Conservation (phyloP, 2,888 invertebrate species). For the Latrodectus hesperus region DNA sequence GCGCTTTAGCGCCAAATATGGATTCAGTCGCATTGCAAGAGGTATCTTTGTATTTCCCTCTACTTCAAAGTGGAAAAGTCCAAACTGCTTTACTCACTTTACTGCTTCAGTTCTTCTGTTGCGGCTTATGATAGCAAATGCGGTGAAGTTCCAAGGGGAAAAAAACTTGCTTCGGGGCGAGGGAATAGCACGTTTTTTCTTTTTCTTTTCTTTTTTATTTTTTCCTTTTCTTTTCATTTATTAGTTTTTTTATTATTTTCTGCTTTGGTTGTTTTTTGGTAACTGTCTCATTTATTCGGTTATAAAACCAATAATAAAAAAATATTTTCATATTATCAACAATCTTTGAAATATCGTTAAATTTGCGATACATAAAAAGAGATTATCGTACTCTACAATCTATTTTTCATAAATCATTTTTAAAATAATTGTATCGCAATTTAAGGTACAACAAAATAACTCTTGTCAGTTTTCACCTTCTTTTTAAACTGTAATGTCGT, state of each 20-base stretch:
- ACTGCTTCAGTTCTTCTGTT: constrained; percentile 28
- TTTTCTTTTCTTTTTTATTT: constrained; percentile 13
- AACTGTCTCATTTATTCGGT: no score
- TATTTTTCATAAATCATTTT: no score
- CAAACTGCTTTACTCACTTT: constrained; percentile 41
- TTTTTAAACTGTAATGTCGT: no score
- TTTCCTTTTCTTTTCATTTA: background rate
- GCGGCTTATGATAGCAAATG: background rate
- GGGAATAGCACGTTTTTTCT: background rate
- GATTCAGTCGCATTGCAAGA: no score
- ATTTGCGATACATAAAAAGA: no score
- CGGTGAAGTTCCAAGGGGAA: constrained; percentile 9
- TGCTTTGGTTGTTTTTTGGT: background rate
- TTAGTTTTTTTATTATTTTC: constrained; percentile 9
- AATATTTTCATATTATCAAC: no score
- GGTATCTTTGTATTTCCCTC: constrained; percentile 12
- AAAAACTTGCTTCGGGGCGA: constrained; percentile 11
- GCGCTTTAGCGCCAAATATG: constrained; percentile 23
- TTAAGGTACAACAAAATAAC: no score
- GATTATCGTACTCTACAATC: no score
- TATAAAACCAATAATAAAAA: no score
- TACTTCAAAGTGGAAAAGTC: constrained; percentile 46
- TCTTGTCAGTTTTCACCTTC: no score
- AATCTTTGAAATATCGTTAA: no score
- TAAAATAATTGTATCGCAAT: no score